Percentiles rank a stretch among this genome's conserved stretches.
Evolutionary conservation across 2,113 vertebrate genomes (phyloP).

Genomic region (Pica pica): DNA sequence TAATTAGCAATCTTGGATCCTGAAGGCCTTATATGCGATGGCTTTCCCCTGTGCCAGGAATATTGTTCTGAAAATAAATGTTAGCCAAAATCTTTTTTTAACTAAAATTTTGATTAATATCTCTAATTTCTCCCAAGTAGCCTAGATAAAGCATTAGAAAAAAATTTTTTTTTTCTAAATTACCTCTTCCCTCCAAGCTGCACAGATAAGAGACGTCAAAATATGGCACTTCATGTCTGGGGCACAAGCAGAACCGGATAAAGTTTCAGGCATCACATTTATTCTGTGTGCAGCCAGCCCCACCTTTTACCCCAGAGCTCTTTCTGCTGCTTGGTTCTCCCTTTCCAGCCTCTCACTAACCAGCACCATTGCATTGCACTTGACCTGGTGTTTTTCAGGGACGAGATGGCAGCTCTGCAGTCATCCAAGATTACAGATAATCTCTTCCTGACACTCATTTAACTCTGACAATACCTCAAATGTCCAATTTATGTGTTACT

Average conservation of each 20-base stretch:
- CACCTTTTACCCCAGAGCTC: neutral
- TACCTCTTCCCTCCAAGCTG: neutral
- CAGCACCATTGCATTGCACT: neutral
- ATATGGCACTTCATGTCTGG: neutral
- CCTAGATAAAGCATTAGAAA: neutral
- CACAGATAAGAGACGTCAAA: neutral
- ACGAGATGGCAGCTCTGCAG: accelerated
- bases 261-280: neutral
- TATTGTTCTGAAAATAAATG: neutral
- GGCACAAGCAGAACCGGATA: neutral
- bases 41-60: neutral
- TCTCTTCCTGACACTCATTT: neutral
- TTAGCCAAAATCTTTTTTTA: neutral
- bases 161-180: neutral
- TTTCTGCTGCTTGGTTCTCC: neutral
- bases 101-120: neutral
- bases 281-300: neutral
- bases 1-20: neutral
- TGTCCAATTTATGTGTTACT: neutral
- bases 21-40: neutral
- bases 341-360: accelerated
- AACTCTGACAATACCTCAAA: neutral
- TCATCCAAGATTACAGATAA: neutral
- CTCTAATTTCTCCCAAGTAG: neutral
- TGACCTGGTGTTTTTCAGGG: neutral